Conservation (phyloP, 2,797 vertebrate species). For the Mus caroli region DNA sequence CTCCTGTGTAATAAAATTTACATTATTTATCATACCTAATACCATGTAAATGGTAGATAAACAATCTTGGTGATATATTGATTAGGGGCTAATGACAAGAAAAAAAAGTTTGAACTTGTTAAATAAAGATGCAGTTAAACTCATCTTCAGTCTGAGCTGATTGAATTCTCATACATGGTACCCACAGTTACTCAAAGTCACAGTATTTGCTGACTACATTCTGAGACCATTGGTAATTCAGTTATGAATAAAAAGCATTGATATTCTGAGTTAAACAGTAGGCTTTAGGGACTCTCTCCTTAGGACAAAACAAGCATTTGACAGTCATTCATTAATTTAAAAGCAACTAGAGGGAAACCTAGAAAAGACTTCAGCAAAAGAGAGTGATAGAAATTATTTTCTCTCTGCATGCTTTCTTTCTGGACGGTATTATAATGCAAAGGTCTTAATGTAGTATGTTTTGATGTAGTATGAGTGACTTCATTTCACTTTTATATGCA, state of each 20-base stretch:
- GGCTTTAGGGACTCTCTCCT: background rate
- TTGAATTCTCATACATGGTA: background rate
- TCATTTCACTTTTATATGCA: background rate
- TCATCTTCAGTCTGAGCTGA: background rate
- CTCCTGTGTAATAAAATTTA: background rate
- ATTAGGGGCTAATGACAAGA: background rate
- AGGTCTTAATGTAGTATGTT: background rate
- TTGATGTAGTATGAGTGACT: background rate
- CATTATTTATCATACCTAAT: background rate
- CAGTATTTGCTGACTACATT: background rate
- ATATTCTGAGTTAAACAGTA: background rate
- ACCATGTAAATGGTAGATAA: background rate
- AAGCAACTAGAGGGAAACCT: slow-evolving; percentile 10
- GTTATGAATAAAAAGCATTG: background rate
- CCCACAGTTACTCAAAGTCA: background rate
- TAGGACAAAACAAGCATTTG: slow-evolving; percentile 15
- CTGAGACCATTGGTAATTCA: background rate
- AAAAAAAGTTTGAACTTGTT: background rate
- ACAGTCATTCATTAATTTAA: slow-evolving; percentile 3
- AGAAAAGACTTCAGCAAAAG: slow-evolving; percentile 29
- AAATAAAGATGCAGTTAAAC: background rate
- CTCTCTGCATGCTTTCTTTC: background rate
- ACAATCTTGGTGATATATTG: background rate
- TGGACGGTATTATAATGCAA: background rate
- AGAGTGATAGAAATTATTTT: slow-evolving; percentile 17